Conservation (phyloP, 1,140 invertebrate species). For the Anthonomus grandis region DNA sequence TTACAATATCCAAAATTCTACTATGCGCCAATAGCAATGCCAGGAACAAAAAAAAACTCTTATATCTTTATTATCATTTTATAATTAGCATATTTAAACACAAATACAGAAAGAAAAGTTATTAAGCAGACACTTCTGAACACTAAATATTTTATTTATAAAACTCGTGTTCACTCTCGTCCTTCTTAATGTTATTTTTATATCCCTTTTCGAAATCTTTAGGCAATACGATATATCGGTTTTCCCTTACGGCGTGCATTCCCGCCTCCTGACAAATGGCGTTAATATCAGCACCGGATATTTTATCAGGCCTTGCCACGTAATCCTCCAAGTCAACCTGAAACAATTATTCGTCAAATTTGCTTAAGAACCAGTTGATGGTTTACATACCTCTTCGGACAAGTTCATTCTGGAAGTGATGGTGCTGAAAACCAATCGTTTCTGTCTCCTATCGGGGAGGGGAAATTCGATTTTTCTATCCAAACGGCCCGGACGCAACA, state of each 20-base stretch:
- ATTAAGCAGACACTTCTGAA: neutral
- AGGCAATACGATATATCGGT: constrained; percentile 95
- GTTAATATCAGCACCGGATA: constrained; percentile 99
- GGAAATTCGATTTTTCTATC: constrained; percentile 99
- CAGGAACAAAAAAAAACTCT: neutral
- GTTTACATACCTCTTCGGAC: constrained; percentile 77
- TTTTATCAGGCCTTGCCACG: constrained; percentile 95
- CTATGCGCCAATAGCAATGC: too few species aligned
- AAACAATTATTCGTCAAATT: neutral
- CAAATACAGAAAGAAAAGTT: neutral
- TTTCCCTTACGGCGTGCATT: constrained; percentile 96
- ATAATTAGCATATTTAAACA: neutral
- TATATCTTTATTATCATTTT: neutral
- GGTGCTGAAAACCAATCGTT: constrained; percentile 96
- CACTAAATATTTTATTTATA: constrained; percentile 79
- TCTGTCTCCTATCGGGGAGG: constrained; percentile 94
- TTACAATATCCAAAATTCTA: too few species aligned
- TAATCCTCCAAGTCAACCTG: constrained; percentile 97
- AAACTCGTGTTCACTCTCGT: constrained; percentile 99
- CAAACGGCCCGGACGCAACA: constrained; percentile 93
- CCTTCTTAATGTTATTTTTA: constrained; percentile 99
- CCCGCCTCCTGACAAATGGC: constrained; percentile 98
- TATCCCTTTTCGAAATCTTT: constrained; percentile 99
- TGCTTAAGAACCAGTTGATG: neutral
- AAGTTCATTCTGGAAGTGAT: constrained; percentile 99